A percentile compares a stretch with the other conserved stretches of the same genome.
These are phyloP conservation scores for Sturnira hondurensis DNA, from an alignment of 2,113 vertebrate species.

Conservation along the genomic window DNA sequence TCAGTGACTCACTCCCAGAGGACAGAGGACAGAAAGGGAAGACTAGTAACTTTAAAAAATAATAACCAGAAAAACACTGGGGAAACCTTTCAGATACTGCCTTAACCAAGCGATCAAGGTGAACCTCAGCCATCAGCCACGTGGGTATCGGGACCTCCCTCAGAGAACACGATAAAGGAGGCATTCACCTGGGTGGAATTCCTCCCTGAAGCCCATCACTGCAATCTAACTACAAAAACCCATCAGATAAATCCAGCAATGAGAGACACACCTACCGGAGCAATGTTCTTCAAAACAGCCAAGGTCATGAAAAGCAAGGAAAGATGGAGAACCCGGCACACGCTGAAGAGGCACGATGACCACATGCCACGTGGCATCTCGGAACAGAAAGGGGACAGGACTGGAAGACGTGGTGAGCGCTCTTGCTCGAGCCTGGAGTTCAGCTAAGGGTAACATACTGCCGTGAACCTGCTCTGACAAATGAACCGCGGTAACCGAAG, in stretches of 20 bases:
- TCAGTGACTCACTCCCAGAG: not conserved
- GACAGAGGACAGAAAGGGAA: not conserved
- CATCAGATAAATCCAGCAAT: not conserved
- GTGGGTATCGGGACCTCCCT: fast-evolving
- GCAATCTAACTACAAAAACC: not conserved
- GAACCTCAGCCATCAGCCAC: not conserved
- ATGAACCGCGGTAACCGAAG: not conserved
- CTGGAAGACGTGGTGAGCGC: not conserved
- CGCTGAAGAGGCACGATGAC: fast-evolving
- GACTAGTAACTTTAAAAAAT: not conserved
- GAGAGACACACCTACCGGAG: not conserved
- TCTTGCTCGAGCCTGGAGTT: not conserved
- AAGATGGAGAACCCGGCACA: not conserved
- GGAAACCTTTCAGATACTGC: not conserved
- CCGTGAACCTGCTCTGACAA: not conserved
- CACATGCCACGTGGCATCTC: too few relatives aligned
- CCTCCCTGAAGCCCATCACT: not conserved
- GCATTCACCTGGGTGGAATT: not conserved
- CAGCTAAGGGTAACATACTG: not conserved
- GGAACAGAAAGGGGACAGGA: not conserved
- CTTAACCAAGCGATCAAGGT: not conserved
- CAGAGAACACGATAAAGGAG: too few relatives aligned
- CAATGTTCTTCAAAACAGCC: not conserved
- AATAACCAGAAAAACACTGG: not conserved
- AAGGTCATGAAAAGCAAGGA: not conserved